Base-by-base conservation (phyloP, 2,797 vertebrate species). In the Selene dorsalis region DNA sequence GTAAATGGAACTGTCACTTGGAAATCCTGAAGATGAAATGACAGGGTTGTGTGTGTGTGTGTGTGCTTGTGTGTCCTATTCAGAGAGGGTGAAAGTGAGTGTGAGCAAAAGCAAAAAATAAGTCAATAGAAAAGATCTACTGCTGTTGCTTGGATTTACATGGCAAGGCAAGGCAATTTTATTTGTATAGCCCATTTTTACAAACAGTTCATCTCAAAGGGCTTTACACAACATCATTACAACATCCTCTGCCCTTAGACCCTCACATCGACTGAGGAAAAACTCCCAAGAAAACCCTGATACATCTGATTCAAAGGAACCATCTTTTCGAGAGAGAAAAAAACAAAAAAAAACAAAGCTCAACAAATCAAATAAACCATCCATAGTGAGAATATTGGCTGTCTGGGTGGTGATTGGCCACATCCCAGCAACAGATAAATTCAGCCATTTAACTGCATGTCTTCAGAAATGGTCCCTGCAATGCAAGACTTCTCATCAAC, bases 1-100 rank as follows among this genome's bases (percentile, higher is more conserved):
- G 62, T 82, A 69, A 75, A 84, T 77, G 18, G 79, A 82, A 59
- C 70, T 73, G 76, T 77, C 73, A 80, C 73, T 50, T 77, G 41
- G 48, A 53, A 72, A 73, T 53, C 69, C 56, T 2, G 0, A 32
- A 69, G 71, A 72, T 48, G n/a, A 72, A 61, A 35, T 60, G 48
- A 68, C 22, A 7, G 24, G 22, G 16, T 22, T 30, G 13, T n/a
- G n/a, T n/a, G 48, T 30, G 60, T 57, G 52, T 26, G 45, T 45
- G 26, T 32, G 22, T 64, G 59, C 28, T 30, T 58, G 52, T 9
- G 11, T 41, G 32, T 12, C 39, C 7, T 14, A 52, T 59, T 32
- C 58, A 45, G 26, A 48, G 14, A 38, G 24, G 11, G 24, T 43
- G n/a, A 56, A 26, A 63, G 9, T 63, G 30, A 56, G 41, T 4